phyloP scores from a whole-genome alignment of 92 coral and sea anemone species.

The Zoanthus sansibaricus region DNA sequence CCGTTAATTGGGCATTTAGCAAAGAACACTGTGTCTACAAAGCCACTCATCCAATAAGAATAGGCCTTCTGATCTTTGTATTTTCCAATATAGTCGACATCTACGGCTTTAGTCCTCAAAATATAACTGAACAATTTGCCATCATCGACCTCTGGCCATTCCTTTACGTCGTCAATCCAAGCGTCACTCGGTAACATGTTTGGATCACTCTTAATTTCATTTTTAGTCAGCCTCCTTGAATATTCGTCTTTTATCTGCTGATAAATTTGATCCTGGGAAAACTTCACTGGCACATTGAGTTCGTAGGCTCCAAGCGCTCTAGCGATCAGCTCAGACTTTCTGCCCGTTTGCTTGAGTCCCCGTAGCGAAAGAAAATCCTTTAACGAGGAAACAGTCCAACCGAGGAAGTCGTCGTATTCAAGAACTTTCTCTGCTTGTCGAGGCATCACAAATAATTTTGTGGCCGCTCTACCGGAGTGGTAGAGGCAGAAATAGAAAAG shows the following conservation, averaged over 20 bases:
- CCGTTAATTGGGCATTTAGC: slow-evolving; percentile 34
- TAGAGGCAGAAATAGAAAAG: slow-evolving; percentile 5
- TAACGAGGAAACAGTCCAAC: slow-evolving; percentile 46
- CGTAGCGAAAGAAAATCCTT: slow-evolving; percentile 54
- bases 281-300: slow-evolving; percentile 53
- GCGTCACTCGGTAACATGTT: slow-evolving; percentile 28
- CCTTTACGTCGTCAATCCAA: slow-evolving; percentile 41
- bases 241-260: slow-evolving; percentile 52
- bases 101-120: slow-evolving; percentile 41
- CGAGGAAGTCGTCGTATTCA: slow-evolving; percentile 40
- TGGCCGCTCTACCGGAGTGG: slow-evolving; percentile 7
- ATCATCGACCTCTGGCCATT: slow-evolving; percentile 61
- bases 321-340: slow-evolving; percentile 58
- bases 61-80: too few species aligned
- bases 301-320: slow-evolving; percentile 67
- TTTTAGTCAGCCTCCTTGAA: slow-evolving; percentile 35
- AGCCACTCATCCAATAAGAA: slow-evolving; percentile 43
- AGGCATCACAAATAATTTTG: slow-evolving; percentile 32
- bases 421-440: slow-evolving; percentile 49
- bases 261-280: slow-evolving; percentile 45
- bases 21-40: slow-evolving; percentile 44
- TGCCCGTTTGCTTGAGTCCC: slow-evolving; percentile 60
- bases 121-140: slow-evolving; percentile 48
- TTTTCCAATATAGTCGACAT: background rate
- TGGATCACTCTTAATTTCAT: slow-evolving; percentile 56